A percentile compares a stretch with the other conserved stretches of the same genome.
These are phyloP conservation scores for Madoqua kirkii DNA, from an alignment of 2,113 vertebrate genomes.

Conservation along the genomic window DNA sequence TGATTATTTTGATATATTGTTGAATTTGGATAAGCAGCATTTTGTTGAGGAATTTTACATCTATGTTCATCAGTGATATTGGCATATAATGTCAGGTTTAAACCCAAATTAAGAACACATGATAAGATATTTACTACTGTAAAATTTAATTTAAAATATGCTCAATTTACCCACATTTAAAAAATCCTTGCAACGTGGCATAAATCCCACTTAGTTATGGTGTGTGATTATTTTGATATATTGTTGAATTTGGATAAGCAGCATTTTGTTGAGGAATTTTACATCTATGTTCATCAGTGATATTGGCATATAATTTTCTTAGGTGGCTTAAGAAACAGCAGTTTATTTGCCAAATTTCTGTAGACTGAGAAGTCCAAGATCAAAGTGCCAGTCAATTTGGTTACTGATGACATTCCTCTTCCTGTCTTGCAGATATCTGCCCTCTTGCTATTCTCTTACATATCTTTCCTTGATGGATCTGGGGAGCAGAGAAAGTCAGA, in stretches of 20 bases:
- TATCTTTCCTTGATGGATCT: neutral
- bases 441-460: neutral
- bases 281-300: neutral
- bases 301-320: neutral
- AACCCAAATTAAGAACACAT: neutral
- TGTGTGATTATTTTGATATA: neutral
- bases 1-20: neutral
- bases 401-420: neutral
- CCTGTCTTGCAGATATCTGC: accelerated
- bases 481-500: neutral
- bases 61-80: neutral
- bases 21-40: neutral
- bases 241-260: neutral
- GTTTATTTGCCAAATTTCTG: neutral
- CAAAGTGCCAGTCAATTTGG: neutral
- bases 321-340: neutral
- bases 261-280: neutral
- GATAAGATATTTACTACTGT: neutral
- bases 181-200: neutral
- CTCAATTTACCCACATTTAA: neutral
- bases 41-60: neutral
- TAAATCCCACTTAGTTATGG: neutral
- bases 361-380: neutral
- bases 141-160: neutral
- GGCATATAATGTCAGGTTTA: neutral